A percentile compares a stretch with the other conserved stretches of the same genome.
These are phyloP conservation scores for Platysternon megacephalum DNA, from an alignment of 2,113 vertebrate species.

Conservation along the genomic window DNA sequence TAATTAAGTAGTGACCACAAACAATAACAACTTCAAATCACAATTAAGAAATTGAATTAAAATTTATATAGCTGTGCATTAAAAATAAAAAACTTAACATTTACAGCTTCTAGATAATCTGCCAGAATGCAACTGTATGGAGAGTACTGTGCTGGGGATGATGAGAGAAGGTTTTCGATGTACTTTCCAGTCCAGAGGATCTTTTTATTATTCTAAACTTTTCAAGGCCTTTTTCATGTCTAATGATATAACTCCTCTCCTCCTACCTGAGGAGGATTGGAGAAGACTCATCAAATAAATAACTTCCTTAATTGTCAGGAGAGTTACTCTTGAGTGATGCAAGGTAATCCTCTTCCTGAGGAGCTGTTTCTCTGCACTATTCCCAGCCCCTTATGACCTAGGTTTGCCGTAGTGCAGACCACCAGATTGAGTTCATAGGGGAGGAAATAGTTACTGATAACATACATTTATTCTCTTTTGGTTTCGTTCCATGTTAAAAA, in stretches of 20 bases:
- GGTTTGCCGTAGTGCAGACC: neutral
- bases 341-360: neutral
- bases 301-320: neutral
- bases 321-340: neutral
- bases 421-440: neutral
- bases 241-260: neutral
- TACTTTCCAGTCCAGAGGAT: too few species aligned
- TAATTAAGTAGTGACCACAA: too few species aligned
- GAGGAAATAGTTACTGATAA: neutral
- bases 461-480: neutral
- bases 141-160: too few species aligned
- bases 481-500: neutral
- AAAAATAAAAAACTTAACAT: too few species aligned
- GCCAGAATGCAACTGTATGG: too few species aligned
- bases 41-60: too few species aligned
- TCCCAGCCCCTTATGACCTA: neutral
- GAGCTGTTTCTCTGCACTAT: neutral
- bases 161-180: too few species aligned
- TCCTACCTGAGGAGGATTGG: neutral
- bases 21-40: too few species aligned
- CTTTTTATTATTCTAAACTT: too few species aligned
- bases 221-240: too few species aligned
- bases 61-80: too few species aligned
- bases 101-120: too few species aligned
- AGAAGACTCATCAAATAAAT: conserved; percentile 1